A percentile compares a stretch with the other conserved stretches of the same genome.
phyloP scores from a whole-genome alignment of 2,113 vertebrate species.

The Daubentonia madagascariensis region DNA sequence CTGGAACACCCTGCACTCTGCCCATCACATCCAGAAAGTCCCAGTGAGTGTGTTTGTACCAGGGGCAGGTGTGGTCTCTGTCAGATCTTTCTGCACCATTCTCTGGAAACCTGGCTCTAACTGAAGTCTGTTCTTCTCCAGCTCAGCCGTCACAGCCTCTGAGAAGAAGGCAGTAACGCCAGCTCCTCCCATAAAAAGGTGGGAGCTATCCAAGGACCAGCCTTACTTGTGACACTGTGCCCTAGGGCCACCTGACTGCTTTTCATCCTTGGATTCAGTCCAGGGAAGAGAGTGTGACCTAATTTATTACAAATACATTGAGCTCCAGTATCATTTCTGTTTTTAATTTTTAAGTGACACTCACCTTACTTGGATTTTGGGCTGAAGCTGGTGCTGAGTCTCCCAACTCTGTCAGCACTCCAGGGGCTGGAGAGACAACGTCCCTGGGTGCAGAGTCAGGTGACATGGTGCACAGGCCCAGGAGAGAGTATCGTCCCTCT shows the following conservation, averaged over 20 bases:
- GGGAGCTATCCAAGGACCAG: conserved; percentile 90
- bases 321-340: background rate
- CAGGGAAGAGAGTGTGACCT: background rate
- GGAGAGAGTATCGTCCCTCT: background rate
- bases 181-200: conserved; percentile 79
- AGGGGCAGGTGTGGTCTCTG: background rate
- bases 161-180: conserved; percentile 88
- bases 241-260: background rate
- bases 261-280: background rate
- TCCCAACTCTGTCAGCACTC: background rate
- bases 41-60: background rate
- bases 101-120: background rate
- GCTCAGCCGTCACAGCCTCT: conserved; percentile 76
- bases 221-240: conserved; percentile 87
- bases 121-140: conserved; percentile 57
- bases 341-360: background rate
- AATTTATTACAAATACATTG: conserved; percentile 49
- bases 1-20: background rate
- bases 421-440: background rate
- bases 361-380: background rate
- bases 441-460: background rate
- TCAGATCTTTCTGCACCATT: fast-evolving
- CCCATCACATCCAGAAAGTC: background rate
- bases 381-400: background rate
- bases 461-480: background rate